A percentile compares a stretch with the other conserved stretches of the same genome.
phyloP scores from a whole-genome alignment of 35 echinoderm and acorn worm species.

The Diadema setosum region DNA sequence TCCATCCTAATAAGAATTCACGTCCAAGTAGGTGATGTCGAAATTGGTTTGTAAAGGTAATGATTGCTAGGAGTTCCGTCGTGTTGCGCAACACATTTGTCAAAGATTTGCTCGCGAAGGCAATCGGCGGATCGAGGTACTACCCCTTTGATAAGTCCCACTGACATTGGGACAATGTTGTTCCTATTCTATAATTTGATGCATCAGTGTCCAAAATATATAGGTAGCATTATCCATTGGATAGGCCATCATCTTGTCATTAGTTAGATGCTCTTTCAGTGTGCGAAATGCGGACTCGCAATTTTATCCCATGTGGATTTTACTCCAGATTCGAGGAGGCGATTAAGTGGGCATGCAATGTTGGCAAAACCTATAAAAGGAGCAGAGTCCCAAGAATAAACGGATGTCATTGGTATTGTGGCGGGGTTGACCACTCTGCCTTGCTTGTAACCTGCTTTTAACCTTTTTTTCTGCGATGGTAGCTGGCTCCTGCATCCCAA shows the following conservation, averaged over 20 bases:
- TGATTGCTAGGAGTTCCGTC: slow-evolving; percentile 45
- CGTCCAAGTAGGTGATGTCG: slow-evolving; percentile 56
- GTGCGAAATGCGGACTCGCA: slow-evolving; percentile 40
- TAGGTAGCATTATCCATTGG: background rate
- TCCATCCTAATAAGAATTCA: slow-evolving; percentile 48
- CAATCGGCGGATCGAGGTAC: slow-evolving; percentile 39
- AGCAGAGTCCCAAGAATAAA: background rate
- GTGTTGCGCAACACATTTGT: slow-evolving; percentile 45
- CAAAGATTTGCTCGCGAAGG: background rate
- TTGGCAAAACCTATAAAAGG: background rate
- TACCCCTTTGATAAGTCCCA: background rate
- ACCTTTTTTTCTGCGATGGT: too few relatives aligned
- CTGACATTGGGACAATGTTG: slow-evolving; percentile 1
- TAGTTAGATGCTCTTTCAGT: background rate
- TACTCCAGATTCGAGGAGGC: slow-evolving; percentile 24
- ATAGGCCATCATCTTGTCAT: slow-evolving; percentile 4
- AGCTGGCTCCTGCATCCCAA: too few relatives aligned
- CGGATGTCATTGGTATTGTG: background rate
- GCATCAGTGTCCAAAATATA: slow-evolving; percentile 36
- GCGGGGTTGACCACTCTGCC: background rate
- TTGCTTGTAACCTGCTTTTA: background rate
- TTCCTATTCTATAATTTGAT: background rate
- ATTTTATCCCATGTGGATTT: slow-evolving; percentile 4
- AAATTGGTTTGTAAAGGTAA: slow-evolving; percentile 28
- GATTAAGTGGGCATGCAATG: background rate